phyloP scores from a whole-genome alignment of 2,113 vertebrate species.

The Plestiodon gilberti region DNA sequence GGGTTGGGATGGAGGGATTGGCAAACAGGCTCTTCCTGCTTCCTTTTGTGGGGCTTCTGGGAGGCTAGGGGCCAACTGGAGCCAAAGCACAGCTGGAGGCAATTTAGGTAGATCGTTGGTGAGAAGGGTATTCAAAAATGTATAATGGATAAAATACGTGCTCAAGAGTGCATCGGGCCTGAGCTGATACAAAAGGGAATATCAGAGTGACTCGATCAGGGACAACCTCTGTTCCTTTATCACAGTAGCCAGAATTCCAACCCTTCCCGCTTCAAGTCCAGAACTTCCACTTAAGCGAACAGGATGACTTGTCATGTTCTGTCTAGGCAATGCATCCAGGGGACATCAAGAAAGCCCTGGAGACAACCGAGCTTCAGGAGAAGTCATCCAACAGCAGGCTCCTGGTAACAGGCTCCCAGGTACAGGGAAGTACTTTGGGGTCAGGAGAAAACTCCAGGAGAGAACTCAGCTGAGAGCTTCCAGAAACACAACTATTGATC shows the following conservation, averaged over 20 bases:
- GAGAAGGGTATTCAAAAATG: not conserved
- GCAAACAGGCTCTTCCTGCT: not conserved
- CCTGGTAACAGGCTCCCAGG: not conserved
- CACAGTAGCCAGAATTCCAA: not conserved
- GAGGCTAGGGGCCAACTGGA: not conserved
- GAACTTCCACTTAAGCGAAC: not conserved
- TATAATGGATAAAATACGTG: conserved; percentile 6
- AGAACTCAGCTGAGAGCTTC: not conserved
- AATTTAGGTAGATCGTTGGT: not conserved
- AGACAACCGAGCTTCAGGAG: not conserved
- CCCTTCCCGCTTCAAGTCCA: not conserved
- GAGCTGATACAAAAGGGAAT: not conserved
- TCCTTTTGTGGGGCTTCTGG: conserved; percentile 10
- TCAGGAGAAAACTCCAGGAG: too few species aligned
- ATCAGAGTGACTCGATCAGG: not conserved
- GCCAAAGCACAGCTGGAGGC: conserved; percentile 6
- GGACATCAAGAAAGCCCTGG: not conserved
- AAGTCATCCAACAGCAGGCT: not conserved
- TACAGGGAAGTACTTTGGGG: too few species aligned
- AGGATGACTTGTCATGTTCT: not conserved
- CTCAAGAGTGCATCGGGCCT: not conserved
- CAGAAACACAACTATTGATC: not conserved
- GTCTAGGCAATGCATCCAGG: too few species aligned
- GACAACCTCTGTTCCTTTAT: not conserved
- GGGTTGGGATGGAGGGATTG: not conserved